Evolutionary conservation across 2,888 invertebrate species (phyloP).

Genomic region (Erynnis tages): DNA sequence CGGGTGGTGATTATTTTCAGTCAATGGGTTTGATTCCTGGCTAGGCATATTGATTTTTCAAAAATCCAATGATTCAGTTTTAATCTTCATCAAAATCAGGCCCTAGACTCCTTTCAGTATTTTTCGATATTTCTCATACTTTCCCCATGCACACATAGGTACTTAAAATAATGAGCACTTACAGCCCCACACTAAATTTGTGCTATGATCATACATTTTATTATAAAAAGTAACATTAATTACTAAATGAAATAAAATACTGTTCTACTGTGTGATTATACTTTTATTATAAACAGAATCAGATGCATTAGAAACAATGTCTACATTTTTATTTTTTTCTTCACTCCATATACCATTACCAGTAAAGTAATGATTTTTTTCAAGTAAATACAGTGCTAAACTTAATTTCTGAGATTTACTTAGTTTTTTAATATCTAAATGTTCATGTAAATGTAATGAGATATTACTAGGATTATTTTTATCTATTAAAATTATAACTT

Average conservation of each 20-base stretch:
- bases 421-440: conserved; percentile 47
- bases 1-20: too few relatives aligned
- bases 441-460: conserved; percentile 41
- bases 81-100: too few relatives aligned
- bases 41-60: too few relatives aligned
- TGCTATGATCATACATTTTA: not conserved
- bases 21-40: too few relatives aligned
- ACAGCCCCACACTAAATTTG: too few relatives aligned
- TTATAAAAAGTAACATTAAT: not conserved
- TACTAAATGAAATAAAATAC: not conserved
- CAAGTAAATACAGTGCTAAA: conserved; percentile 64
- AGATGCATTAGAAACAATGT: conserved; percentile 9
- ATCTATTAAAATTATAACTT: conserved; percentile 43
- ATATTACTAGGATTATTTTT: conserved; percentile 33
- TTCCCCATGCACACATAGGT: not conserved
- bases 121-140: too few relatives aligned
- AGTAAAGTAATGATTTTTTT: conserved; percentile 71
- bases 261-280: conserved; percentile 4
- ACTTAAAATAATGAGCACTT: not conserved
- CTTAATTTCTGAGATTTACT: conserved; percentile 64
- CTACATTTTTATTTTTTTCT: conserved; percentile 50
- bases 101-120: too few relatives aligned
- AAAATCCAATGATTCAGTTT: too few relatives aligned
- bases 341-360: conserved; percentile 76
- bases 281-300: not conserved